These are phyloP conservation scores for Gadopsis marmoratus DNA, from an alignment of 2,797 vertebrate genomes.

Conservation along the genomic window DNA sequence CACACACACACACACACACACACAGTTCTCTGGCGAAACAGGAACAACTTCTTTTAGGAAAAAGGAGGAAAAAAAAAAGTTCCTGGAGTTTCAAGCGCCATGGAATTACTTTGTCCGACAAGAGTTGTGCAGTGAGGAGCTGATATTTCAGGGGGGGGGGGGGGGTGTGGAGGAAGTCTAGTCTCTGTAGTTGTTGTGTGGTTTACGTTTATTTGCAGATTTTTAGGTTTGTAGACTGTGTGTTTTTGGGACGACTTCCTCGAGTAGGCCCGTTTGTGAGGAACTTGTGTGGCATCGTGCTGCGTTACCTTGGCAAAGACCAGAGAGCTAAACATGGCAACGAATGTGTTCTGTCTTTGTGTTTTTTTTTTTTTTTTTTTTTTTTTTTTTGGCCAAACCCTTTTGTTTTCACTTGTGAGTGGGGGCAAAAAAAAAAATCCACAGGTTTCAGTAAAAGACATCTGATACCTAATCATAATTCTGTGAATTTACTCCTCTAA, in stretches of 20 bases:
- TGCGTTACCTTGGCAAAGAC: conserved; percentile 64
- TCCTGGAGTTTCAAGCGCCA: conserved; percentile 86
- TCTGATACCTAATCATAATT: conserved; percentile 7
- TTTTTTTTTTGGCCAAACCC: conserved; percentile 23
- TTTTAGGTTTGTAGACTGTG: conserved; percentile 68
- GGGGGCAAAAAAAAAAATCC: conserved; percentile 9
- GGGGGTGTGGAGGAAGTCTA: conserved; percentile 26
- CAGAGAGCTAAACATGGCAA: conserved; percentile 53
- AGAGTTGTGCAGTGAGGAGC: conserved; percentile 85
- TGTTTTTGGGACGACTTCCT: conserved; percentile 75
- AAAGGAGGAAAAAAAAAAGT: conserved; percentile 79
- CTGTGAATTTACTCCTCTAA: not conserved
- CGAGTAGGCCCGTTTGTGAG: conserved; percentile 65
- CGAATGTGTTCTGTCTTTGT: conserved; percentile 42
- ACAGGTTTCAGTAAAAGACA: conserved; percentile 45
- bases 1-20: too few species aligned
- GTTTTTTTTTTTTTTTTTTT: conserved; percentile 9
- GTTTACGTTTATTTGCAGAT: conserved; percentile 72
- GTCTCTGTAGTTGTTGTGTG: conserved; percentile 62
- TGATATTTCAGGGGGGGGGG: conserved; percentile 78
- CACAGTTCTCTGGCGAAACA: conserved; percentile 83
- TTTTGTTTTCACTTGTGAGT: conserved; percentile 38
- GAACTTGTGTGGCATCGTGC: conserved; percentile 75
- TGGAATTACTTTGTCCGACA: conserved; percentile 84
- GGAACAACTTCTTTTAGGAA: conserved; percentile 88